These are phyloP conservation scores for Limanda limanda DNA, from an alignment of 2,113 vertebrate genomes.

Conservation along the genomic window DNA sequence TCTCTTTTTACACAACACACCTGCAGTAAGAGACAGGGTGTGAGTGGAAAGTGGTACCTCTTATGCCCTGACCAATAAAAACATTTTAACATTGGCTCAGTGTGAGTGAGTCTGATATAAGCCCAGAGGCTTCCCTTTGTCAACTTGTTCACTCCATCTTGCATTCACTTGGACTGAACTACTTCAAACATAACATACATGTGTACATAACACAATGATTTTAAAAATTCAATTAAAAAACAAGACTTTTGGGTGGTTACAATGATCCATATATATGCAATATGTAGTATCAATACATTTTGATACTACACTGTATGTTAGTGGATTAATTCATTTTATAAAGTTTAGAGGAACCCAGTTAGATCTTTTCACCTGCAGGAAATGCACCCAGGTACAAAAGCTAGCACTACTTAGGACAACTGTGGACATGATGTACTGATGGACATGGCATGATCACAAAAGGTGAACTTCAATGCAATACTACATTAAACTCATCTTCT, in stretches of 20 bases:
- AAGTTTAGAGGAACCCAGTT: too few species aligned
- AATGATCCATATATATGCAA: background rate
- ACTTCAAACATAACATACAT: background rate
- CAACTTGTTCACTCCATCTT: background rate
- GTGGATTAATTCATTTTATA: background rate
- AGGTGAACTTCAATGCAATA: background rate
- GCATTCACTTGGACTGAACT: background rate
- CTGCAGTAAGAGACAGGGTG: slow-evolving; percentile 1
- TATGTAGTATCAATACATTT: background rate
- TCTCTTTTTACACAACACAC: background rate
- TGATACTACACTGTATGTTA: background rate
- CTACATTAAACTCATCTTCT: too few species aligned
- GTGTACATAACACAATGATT: background rate
- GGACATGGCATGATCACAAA: too few species aligned
- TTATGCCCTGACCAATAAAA: background rate
- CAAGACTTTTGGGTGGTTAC: background rate
- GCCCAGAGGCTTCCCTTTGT: background rate
- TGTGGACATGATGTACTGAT: too few species aligned
- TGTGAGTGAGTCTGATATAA: background rate
- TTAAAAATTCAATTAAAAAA: background rate
- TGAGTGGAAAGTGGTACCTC: background rate
- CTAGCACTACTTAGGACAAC: too few species aligned
- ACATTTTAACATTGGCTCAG: background rate
- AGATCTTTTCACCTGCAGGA: too few species aligned
- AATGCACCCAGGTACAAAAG: too few species aligned